Evolutionary conservation across 2,113 vertebrate genomes (phyloP).

Genomic region (Apodemus sylvaticus): DNA sequence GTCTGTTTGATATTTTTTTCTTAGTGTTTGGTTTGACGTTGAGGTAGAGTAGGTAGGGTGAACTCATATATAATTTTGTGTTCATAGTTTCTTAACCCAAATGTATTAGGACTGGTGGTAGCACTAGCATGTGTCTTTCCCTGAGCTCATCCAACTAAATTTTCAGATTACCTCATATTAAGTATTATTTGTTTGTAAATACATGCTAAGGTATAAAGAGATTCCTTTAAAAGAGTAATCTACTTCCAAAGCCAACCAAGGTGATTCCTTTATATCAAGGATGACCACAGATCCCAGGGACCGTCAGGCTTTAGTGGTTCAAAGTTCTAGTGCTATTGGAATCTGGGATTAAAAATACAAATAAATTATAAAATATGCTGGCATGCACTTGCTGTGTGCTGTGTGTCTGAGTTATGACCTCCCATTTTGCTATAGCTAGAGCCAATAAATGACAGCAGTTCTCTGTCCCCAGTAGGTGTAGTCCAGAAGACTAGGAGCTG

Average conservation of each 20-base stretch:
- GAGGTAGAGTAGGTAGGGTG: neutral
- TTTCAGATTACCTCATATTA: neutral
- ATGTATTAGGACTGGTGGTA: accelerated
- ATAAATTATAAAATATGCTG: neutral
- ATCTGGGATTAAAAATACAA: neutral
- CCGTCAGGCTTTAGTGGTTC: neutral
- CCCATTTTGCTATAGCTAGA: accelerated
- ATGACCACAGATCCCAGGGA: too few relatives aligned
- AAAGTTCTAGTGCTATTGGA: neutral
- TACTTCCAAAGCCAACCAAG: neutral
- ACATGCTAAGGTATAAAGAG: neutral
- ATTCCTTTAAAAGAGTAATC: neutral
- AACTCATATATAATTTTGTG: neutral
- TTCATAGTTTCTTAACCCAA: neutral
- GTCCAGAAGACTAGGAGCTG: neutral
- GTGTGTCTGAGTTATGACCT: neutral
- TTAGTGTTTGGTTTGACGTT: neutral
- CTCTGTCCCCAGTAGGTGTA: neutral
- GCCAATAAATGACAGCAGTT: neutral
- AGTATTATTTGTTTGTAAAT: neutral
- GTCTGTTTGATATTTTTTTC: neutral
- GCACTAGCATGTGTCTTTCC: neutral
- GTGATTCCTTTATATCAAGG: neutral
- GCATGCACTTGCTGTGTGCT: neutral
- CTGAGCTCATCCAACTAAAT: neutral